These are phyloP conservation scores for Philopotamus ludificatus DNA, from an alignment of 1,140 invertebrate genomes.

Conservation along the genomic window DNA sequence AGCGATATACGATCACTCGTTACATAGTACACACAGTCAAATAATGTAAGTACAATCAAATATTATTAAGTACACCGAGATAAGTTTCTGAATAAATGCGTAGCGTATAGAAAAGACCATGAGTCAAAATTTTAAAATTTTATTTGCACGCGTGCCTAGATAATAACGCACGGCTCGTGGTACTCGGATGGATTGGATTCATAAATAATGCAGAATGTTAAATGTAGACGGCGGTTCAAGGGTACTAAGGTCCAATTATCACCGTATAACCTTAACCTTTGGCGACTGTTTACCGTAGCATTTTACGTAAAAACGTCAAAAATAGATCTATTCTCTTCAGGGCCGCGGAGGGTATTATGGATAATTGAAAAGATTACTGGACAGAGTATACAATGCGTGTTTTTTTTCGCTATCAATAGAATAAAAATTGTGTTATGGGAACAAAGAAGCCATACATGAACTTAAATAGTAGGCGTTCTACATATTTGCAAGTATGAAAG, in stretches of 20 bases:
- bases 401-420: not conserved
- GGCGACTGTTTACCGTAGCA: too few relatives aligned
- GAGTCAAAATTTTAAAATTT: not conserved
- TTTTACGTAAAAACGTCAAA: too few relatives aligned
- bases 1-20: too few relatives aligned
- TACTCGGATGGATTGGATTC: not conserved
- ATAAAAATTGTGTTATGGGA: not conserved
- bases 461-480: not conserved
- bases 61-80: not conserved
- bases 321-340: not conserved
- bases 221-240: not conserved
- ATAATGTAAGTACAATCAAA: not conserved
- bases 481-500: too few relatives aligned
- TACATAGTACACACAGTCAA: not conserved
- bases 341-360: not conserved
- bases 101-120: not conserved
- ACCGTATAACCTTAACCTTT: too few relatives aligned
- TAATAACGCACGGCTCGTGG: not conserved
- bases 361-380: not conserved
- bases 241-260: not conserved
- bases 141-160: not conserved
- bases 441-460: not conserved
- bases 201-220: not conserved
- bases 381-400: too few relatives aligned
- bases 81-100: not conserved